These are phyloP conservation scores for Gulo gulo DNA, from an alignment of 2,113 vertebrate genomes.

Conservation along the genomic window DNA sequence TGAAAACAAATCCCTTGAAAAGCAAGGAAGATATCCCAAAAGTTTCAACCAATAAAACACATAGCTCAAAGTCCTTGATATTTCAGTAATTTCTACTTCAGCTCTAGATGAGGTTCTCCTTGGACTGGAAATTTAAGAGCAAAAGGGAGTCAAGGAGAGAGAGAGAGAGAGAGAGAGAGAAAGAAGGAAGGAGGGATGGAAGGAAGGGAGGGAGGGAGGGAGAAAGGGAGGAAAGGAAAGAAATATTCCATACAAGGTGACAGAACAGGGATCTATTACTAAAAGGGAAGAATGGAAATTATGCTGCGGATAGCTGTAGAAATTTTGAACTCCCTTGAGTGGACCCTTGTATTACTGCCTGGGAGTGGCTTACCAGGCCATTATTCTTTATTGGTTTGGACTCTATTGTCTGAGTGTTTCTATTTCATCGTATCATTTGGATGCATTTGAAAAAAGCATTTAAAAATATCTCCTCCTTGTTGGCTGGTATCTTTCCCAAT, in stretches of 20 bases:
- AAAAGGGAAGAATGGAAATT: background rate
- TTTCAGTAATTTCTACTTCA: background rate
- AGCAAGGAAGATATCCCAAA: background rate
- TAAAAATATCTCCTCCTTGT: background rate
- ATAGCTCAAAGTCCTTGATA: background rate
- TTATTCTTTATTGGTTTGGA: background rate
- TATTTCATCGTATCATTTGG: background rate
- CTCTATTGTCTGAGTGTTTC: background rate
- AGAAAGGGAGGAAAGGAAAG: background rate
- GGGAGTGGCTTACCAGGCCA: background rate
- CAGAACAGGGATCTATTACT: background rate
- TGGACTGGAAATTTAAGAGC: background rate
- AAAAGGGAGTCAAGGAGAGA: background rate
- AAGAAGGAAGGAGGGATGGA: background rate
- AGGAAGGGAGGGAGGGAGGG: background rate
- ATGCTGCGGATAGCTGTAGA: background rate
- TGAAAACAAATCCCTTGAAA: background rate
- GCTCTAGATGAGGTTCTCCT: no score
- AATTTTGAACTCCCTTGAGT: background rate
- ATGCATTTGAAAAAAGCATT: background rate
- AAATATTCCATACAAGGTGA: background rate
- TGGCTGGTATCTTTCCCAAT: background rate
- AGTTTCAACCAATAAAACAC: background rate
- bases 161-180: no score
- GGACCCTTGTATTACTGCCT: background rate